Conservation (phyloP, 30 jellyfish, hydroid and myxozoan genomes). For the Catostylus mosaicus region DNA sequence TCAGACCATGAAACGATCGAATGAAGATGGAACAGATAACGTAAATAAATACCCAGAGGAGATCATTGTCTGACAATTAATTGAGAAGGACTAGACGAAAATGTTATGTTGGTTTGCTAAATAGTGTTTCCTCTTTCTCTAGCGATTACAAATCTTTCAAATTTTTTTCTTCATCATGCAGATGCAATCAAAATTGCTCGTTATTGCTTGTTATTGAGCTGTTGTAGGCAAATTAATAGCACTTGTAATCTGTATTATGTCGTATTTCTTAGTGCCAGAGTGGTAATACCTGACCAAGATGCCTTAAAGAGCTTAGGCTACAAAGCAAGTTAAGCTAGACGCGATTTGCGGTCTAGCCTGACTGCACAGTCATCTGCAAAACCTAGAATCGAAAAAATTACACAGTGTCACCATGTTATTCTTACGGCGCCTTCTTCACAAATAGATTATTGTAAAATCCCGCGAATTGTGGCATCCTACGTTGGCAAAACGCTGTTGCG, state of each 20-base stretch:
- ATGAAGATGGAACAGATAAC: too few species aligned
- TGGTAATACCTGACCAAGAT: background rate
- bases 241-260: background rate
- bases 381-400: constrained; percentile 28
- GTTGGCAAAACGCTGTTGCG: constrained; percentile 44
- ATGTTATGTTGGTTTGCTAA: too few species aligned
- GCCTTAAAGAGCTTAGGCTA: constrained; percentile 21
- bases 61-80: too few species aligned
- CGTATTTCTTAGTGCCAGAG: background rate
- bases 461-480: constrained; percentile 32
- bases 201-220: background rate
- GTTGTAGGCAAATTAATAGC: background rate
- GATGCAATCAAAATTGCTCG: background rate
- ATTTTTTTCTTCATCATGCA: background rate
- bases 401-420: constrained; percentile 6
- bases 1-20: too few species aligned
- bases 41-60: too few species aligned
- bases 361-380: constrained; percentile 14
- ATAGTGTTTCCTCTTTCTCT: too few species aligned
- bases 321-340: constrained; percentile 10
- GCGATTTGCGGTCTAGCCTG: constrained; percentile 37
- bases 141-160: too few species aligned
- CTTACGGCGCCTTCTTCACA: constrained; percentile 35
- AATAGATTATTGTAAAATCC: background rate
- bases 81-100: too few species aligned